Evolutionary conservation across 2,888 invertebrate genomes (phyloP).

Genomic region (Agrotis segetum): DNA sequence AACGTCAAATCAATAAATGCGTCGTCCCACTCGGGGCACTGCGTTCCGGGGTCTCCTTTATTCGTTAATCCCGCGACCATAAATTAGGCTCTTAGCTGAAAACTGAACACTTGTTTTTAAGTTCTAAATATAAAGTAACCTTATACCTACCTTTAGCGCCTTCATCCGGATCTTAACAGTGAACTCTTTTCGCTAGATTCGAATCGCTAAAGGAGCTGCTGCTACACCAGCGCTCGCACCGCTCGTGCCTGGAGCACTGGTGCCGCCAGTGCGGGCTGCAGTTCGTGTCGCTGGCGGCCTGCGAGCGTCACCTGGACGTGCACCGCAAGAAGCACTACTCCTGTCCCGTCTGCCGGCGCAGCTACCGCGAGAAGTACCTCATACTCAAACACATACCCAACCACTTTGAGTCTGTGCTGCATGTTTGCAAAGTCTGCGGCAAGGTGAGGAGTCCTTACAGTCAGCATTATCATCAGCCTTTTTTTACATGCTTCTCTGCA

Average conservation of each 20-base stretch:
- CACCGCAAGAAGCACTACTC: conserved; percentile 80
- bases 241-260: conserved; percentile 68
- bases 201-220: conserved; percentile 76
- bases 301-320: conserved; percentile 78
- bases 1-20: too few relatives aligned
- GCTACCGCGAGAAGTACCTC: conserved; percentile 87
- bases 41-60: too few relatives aligned
- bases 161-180: too few relatives aligned
- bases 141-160: too few relatives aligned
- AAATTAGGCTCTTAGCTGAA: too few relatives aligned
- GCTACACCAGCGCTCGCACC: conserved; percentile 77
- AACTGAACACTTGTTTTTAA: too few relatives aligned
- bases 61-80: too few relatives aligned
- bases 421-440: conserved; percentile 86
- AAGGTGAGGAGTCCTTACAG: conserved; percentile 13
- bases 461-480: too few relatives aligned
- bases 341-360: conserved; percentile 91
- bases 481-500: too few relatives aligned
- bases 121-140: too few relatives aligned
- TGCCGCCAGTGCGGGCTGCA: conserved; percentile 82
- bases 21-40: too few relatives aligned
- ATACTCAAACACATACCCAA: conserved; percentile 78
- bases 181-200: conserved; percentile 72
- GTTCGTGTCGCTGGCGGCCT: conserved; percentile 74
- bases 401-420: conserved; percentile 81